Base-by-base conservation (phyloP, 2,113 vertebrate species). In the Dipodomys spectabilis region DNA sequence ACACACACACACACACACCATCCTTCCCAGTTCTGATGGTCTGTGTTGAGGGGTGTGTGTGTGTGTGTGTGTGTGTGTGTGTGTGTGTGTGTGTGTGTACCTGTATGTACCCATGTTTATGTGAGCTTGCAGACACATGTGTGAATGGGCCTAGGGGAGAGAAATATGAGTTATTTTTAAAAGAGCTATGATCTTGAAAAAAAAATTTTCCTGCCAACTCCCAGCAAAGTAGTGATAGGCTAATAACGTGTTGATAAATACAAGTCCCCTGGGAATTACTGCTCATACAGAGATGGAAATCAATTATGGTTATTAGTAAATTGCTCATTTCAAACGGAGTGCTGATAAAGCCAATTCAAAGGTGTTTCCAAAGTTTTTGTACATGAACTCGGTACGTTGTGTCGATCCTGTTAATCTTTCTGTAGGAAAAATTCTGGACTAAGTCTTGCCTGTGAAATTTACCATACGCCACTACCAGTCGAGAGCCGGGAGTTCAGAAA, bases 291-390 rank as follows among this genome's bases (percentile, higher is more conserved):
- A 88, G 65, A 89, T n/a, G 18, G 13, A 68, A 91, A 68, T 94
- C 62, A 72, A n/a, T 91, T 85, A 45, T 25, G 23, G 71, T 30
- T 93, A 80, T 90, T 94, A 86, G 44, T 74, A 64, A 91, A 75
- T 62, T 95, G 84, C 32, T 85, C 65, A 57, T 91, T 86, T 92
- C 72, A 62, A 86, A 87, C 44, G 22, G 30, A 78, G 25, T 74
- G 57, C 53, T 49, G 35, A 62, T 64, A 78, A 74, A 83, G 44
- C 16, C 67, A 57, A 62, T 83, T 72, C 65, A 60, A 62, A 75
- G 4, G 11, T 83, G 8, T n/a, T 91, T 64, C 28, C 20, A 13
- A 87, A 67, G 11, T 35, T 69, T 95, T 68, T 83, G 30, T 53
- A 39, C 35, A 44, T 20, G 28, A 27, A 62, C 25, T 35, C 35